Conservation (phyloP, 2,888 invertebrate genomes). For the Folsomia candida region DNA sequence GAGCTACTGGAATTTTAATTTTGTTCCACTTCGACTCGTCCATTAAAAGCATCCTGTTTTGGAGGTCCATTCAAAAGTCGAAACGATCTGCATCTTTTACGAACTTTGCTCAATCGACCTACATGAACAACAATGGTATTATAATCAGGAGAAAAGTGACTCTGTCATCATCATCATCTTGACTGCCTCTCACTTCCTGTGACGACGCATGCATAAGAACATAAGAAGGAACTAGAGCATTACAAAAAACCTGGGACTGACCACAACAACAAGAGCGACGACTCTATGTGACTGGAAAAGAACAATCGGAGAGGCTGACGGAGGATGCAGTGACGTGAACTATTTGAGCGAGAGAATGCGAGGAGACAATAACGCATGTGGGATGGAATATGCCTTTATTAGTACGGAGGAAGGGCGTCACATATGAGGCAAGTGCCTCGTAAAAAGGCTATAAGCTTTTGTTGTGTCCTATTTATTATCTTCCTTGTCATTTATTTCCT, state of each 20-base stretch:
- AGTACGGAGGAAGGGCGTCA: constrained; percentile 9
- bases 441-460: constrained; percentile 7
- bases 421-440: constrained; percentile 6
- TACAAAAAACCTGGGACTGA: too few species aligned
- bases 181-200: not conserved
- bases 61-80: not conserved
- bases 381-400: constrained; percentile 14
- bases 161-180: not conserved
- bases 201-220: not conserved
- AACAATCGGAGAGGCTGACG: not conserved
- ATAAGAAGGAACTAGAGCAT: not conserved
- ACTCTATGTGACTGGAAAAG: not conserved
- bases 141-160: too few species aligned
- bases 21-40: not conserved
- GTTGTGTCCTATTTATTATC: constrained; percentile 13
- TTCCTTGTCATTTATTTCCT: constrained; percentile 16
- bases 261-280: not conserved
- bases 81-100: not conserved
- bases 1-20: constrained; percentile 19
- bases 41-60: not conserved
- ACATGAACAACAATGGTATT: too few species aligned
- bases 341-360: constrained; percentile 1
- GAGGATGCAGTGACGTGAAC: not conserved
- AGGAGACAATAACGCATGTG: not conserved
- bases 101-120: too few species aligned